A percentile compares a stretch with the other conserved stretches of the same genome.
Conservation (phyloP, 1,140 invertebrate genomes). For the Argopecten irradians region DNA sequence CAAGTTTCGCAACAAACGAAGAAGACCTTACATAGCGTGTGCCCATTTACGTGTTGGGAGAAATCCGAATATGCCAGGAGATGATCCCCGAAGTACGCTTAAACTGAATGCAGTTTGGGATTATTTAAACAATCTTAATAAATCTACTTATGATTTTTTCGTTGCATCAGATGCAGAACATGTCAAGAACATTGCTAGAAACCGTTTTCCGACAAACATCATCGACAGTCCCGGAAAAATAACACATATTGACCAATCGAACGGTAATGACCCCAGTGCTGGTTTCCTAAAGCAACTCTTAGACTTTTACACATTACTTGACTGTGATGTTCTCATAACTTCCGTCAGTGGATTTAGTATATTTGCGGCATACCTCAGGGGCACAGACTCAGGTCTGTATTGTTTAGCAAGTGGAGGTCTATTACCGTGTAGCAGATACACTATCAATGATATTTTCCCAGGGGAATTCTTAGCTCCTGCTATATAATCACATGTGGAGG, state of each 20-base stretch:
- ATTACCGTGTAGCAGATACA: slow-evolving; percentile 26
- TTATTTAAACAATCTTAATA: neutral
- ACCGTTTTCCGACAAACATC: neutral
- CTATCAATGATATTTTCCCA: neutral
- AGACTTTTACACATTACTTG: slow-evolving; percentile 8
- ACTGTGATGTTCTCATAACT: slow-evolving; percentile 25
- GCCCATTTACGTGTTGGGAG: slow-evolving; percentile 31
- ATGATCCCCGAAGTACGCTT: neutral
- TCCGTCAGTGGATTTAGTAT: slow-evolving; percentile 32
- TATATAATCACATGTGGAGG: no score
- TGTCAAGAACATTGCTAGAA: neutral
- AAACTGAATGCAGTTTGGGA: neutral
- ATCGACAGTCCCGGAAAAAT: slow-evolving; percentile 23
- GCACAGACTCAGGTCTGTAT: neutral
- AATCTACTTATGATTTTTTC: slow-evolving; percentile 27
- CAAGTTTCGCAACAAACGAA: neutral
- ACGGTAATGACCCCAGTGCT: neutral
- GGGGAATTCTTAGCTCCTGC: neutral
- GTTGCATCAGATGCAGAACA: slow-evolving; percentile 30
- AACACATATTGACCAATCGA: slow-evolving; percentile 29
- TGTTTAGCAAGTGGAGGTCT: neutral
- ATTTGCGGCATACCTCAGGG: slow-evolving; percentile 24
- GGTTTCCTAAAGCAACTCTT: slow-evolving; percentile 25
- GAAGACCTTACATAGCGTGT: slow-evolving; percentile 7
- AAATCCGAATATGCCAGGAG: neutral